Evolutionary conservation across 1,140 invertebrate species (phyloP).

Genomic region (Solenopsis invicta): DNA sequence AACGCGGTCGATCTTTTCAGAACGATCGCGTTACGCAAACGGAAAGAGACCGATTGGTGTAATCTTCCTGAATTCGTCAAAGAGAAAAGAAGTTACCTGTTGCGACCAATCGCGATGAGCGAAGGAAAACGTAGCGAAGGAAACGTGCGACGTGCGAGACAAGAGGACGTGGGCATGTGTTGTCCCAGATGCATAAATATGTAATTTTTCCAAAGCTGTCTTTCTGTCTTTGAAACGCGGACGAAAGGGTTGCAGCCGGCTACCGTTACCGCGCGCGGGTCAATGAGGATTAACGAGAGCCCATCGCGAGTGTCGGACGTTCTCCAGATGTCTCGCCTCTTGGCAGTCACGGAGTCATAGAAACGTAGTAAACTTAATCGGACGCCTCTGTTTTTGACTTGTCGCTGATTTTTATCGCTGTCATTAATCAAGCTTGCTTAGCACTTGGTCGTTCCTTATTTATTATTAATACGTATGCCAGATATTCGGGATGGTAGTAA

Average conservation of each 20-base stretch:
- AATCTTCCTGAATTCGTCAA: slow-evolving; percentile 47
- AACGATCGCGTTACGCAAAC: slow-evolving; percentile 77
- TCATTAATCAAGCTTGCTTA: slow-evolving; percentile 12
- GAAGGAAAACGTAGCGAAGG: not conserved
- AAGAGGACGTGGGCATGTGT: not conserved
- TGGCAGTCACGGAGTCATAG: slow-evolving; percentile 34
- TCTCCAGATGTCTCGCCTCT: slow-evolving; percentile 41
- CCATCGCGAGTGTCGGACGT: slow-evolving; percentile 21
- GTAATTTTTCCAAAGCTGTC: slow-evolving; percentile 8
- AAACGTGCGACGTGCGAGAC: not conserved
- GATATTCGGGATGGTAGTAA: slow-evolving; percentile 4
- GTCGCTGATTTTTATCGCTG: slow-evolving; percentile 35
- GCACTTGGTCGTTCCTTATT: slow-evolving; percentile 10
- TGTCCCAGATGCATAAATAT: slow-evolving; percentile 38
- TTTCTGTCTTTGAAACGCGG: slow-evolving; percentile 23
- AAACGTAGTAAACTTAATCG: slow-evolving; percentile 17
- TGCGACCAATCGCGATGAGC: not conserved
- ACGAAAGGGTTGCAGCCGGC: slow-evolving; percentile 54
- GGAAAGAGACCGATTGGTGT: slow-evolving; percentile 51
- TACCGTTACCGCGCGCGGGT: slow-evolving; percentile 45
- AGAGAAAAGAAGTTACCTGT: not conserved
- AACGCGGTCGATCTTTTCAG: slow-evolving; percentile 76
- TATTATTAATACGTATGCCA: not conserved
- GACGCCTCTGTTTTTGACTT: slow-evolving; percentile 8
- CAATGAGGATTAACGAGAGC: slow-evolving; percentile 54